Base-by-base conservation (phyloP, 2,797 vertebrate species). In the Capromys pilorides region DNA sequence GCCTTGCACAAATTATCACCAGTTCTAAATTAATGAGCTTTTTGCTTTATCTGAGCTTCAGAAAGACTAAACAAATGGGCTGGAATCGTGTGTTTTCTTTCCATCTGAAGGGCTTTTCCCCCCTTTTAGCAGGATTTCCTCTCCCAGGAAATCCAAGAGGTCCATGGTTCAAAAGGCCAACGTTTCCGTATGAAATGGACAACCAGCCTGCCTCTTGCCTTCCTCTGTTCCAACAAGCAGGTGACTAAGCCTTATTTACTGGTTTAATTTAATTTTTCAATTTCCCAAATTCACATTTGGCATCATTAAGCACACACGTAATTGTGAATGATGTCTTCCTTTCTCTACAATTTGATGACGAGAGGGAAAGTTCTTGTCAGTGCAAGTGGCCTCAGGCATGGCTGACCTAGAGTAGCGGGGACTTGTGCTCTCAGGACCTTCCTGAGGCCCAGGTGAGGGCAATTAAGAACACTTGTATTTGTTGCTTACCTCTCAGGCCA, bases 21-120 rank as follows among this genome's bases (percentile, higher is more conserved):
- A 94, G 90, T 95, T 96, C 62, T 86, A 97, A 97, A 97, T 96
- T 97, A 97, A 97, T 97, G 96, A 97, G 96, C 95, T 97, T 97
- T 97, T 97, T 97, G 77, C 94, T 97, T 97, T 97, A 97, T 97
- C 97, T 96, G 83, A 96, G 82, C 96, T 91, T 26, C 54, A 96
- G 96, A 95, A 97, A 97, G 94, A 96, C 94, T 97, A 97, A 97
- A 97, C 97, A 97, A 96, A 97, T 87, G 95, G 94, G 39, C 95
- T 86, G 80, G 95, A 79, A 81, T 97, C 94, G 62, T 96, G 86
- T 73, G 41, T 95, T 96, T 97, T 96, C 84, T 95, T 96, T 96
- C 93, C 82, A 95, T 96, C 82, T 80, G 54, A 94, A 94, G 36
- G 67, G 49, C 49, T 93, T 0, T 79, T 78, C 62, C 86, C 26